These are phyloP conservation scores for Drosophila yooni DNA, from an alignment of 2,888 invertebrate species.

Conservation along the genomic window DNA sequence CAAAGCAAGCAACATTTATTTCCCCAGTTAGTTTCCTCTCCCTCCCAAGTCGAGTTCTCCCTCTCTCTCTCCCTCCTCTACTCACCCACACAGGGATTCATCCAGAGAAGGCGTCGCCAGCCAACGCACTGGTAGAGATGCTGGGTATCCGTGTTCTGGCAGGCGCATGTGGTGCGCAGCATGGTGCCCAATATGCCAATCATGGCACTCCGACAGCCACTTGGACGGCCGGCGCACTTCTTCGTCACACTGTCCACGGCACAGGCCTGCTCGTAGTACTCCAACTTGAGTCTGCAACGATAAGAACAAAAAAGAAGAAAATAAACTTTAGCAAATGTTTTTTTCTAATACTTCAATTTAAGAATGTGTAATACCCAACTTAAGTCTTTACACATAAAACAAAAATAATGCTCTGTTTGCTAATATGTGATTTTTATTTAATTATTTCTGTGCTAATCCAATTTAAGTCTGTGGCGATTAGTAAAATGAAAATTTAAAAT, in stretches of 20 bases:
- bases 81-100: constrained; percentile 97
- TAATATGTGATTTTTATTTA: too few relatives aligned
- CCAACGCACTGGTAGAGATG: constrained; percentile 95
- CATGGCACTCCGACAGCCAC: constrained; percentile 94
- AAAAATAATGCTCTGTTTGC: too few relatives aligned
- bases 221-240: constrained; percentile 93
- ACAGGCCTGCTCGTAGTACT: constrained; percentile 95
- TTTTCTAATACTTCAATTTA: neutral
- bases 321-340: neutral
- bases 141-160: constrained; percentile 93
- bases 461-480: too few relatives aligned
- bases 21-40: neutral
- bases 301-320: neutral
- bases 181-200: constrained; percentile 96
- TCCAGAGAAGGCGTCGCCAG: constrained; percentile 95
- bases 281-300: constrained; percentile 89
- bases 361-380: constrained; percentile 85
- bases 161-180: constrained; percentile 93
- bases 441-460: too few relatives aligned
- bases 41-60: neutral
- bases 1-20: constrained; percentile 12
- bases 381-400: too few relatives aligned
- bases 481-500: too few relatives aligned
- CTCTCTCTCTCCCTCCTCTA: constrained; percentile 48
- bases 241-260: constrained; percentile 95